These are phyloP conservation scores for Rapana venosa DNA, from an alignment of 2,888 invertebrate species.

Conservation along the genomic window DNA sequence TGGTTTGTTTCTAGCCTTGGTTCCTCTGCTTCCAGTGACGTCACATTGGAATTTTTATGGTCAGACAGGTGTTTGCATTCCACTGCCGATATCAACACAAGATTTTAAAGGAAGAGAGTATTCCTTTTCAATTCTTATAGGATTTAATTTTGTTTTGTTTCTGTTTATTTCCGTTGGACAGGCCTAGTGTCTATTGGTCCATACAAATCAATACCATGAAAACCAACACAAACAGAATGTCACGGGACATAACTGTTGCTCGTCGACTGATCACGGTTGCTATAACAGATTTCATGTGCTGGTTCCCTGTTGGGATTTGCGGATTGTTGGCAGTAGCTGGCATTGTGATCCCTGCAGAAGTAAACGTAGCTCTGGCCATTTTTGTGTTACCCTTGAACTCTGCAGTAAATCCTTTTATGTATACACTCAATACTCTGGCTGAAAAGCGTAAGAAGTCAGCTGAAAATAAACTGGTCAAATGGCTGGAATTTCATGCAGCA, in stretches of 20 bases:
- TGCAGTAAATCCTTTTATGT: background rate
- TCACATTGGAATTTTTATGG: background rate
- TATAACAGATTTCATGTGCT: conserved; percentile 8
- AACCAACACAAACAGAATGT: background rate
- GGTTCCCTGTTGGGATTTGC: background rate
- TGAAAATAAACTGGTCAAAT: background rate
- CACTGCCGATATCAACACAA: background rate
- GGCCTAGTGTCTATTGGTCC: background rate
- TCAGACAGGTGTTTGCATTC: conserved; percentile 2
- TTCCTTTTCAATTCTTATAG: background rate
- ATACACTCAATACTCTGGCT: background rate
- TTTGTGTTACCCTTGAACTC: conserved; percentile 3
- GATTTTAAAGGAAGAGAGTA: background rate
- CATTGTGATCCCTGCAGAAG: background rate
- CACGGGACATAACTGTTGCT: background rate
- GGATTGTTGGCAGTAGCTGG: background rate
- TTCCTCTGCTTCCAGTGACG: background rate
- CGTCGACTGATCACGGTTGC: background rate
- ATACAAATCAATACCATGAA: background rate
- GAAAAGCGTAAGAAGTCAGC: background rate
- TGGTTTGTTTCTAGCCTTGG: background rate
- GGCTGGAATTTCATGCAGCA: background rate
- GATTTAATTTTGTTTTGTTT: background rate
- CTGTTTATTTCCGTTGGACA: background rate
- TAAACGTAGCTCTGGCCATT: background rate